A percentile compares a stretch with the other conserved stretches of the same genome.
Evolutionary conservation across 2,797 vertebrate genomes (phyloP).

Genomic region (Melanotaenia maccullochi): DNA sequence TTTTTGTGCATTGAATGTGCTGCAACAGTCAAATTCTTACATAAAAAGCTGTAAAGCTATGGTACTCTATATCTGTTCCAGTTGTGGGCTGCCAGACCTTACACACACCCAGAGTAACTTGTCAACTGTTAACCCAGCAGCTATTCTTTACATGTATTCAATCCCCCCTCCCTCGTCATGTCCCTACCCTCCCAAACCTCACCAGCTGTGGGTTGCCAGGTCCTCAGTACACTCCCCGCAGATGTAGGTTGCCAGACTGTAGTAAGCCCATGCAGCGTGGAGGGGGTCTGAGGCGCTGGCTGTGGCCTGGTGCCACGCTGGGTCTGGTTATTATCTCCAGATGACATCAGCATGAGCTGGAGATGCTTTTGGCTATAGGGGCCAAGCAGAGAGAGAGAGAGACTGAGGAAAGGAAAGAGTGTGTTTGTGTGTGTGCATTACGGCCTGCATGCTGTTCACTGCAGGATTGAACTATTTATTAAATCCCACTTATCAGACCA

Average conservation of each 20-base stretch:
- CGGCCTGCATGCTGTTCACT: constrained; percentile 58
- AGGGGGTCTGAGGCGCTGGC: constrained; percentile 63
- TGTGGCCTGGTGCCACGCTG: constrained; percentile 74
- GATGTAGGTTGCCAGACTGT: constrained; percentile 66
- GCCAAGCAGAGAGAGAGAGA: constrained; percentile 32
- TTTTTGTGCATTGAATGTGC: too few relatives aligned
- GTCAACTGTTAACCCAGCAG: constrained; percentile 46
- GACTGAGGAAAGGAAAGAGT: not conserved
- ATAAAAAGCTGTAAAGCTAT: too few relatives aligned
- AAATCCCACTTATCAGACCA: constrained; percentile 71
- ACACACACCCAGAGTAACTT: constrained; percentile 32
- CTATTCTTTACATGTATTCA: constrained; percentile 29
- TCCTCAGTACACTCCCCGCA: constrained; percentile 20
- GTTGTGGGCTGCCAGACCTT: constrained; percentile 33
- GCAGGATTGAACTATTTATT: constrained; percentile 73
- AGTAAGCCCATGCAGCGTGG: constrained; percentile 57
- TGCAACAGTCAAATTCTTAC: too few relatives aligned
- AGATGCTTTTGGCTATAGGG: constrained; percentile 81
- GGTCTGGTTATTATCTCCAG: constrained; percentile 81
- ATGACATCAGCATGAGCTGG: constrained; percentile 83
- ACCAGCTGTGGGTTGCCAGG: constrained; percentile 57
- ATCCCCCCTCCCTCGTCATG: constrained; percentile 1
- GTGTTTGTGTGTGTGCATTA: constrained; percentile 18
- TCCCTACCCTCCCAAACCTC: constrained; percentile 1
- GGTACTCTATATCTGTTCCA: constrained; percentile 24